Percentiles rank a stretch among this genome's conserved stretches.
phyloP scores from a whole-genome alignment of 2,113 vertebrate genomes.

The Haemorhous mexicanus region DNA sequence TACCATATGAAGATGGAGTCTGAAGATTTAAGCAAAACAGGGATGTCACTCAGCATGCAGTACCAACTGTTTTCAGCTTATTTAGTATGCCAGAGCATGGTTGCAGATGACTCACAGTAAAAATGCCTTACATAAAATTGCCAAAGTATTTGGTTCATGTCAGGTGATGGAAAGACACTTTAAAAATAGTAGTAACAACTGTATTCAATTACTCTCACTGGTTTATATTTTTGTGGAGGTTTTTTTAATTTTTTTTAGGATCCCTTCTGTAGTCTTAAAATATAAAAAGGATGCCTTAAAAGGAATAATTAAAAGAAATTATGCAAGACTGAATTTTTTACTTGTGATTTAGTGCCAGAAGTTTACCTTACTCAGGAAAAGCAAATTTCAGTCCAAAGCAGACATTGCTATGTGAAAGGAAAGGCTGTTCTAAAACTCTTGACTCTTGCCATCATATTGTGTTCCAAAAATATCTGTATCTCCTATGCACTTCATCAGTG shows the following conservation, averaged over 20 bases:
- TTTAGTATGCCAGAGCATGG: conserved; percentile 15
- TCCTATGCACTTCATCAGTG: not conserved
- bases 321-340: not conserved
- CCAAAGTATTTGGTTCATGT: conserved; percentile 28
- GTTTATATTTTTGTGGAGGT: not conserved
- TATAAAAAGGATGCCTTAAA: not conserved
- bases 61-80: conserved; percentile 35
- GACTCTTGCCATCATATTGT: not conserved
- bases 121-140: conserved; percentile 47
- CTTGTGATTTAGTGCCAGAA: not conserved
- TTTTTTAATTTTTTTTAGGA: not conserved
- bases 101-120: conserved; percentile 52
- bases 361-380: not conserved
- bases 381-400: not conserved
- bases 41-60: conserved; percentile 18
- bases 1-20: not conserved
- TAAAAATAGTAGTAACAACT: conserved; percentile 19
- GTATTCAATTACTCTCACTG: not conserved
- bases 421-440: not conserved
- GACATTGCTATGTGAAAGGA: not conserved
- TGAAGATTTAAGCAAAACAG: conserved; percentile 12
- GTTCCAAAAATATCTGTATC: not conserved
- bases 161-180: conserved; percentile 22
- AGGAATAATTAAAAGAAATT: not conserved
- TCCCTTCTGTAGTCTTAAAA: not conserved